These are phyloP conservation scores for Hapalemur alaotrensis DNA, from an alignment of 2,797 vertebrate species.

Conservation along the genomic window DNA sequence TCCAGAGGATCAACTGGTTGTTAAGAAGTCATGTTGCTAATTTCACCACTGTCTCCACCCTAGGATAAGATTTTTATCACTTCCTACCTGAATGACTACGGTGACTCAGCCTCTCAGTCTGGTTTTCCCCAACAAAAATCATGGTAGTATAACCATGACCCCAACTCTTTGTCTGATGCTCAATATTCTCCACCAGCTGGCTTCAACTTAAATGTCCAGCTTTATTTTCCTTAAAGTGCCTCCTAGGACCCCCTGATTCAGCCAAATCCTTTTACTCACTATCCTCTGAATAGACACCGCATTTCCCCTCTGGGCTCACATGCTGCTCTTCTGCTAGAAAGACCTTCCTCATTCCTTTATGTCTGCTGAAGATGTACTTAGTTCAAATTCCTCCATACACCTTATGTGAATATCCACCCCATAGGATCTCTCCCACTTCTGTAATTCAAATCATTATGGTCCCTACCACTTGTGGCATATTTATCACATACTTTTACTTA, in stretches of 20 bases:
- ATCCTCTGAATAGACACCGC: background rate
- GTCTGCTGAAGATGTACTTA: background rate
- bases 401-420: background rate
- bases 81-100: background rate
- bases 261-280: background rate
- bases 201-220: background rate
- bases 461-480: conserved; percentile 10
- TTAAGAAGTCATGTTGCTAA: conserved; percentile 10
- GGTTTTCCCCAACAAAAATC: background rate
- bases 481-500: conserved; percentile 16
- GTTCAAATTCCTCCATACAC: background rate
- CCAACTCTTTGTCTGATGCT: background rate
- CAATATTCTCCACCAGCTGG: background rate
- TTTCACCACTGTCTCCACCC: background rate
- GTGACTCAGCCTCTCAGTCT: background rate
- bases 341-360: background rate
- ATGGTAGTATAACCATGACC: background rate
- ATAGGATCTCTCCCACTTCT: background rate
- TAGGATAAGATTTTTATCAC: background rate
- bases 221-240: background rate
- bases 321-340: background rate
- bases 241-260: background rate
- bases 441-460: background rate
- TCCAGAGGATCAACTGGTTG: background rate
- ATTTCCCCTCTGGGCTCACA: background rate